phyloP scores from a whole-genome alignment of 2,888 invertebrate genomes.

The Elegia similella region DNA sequence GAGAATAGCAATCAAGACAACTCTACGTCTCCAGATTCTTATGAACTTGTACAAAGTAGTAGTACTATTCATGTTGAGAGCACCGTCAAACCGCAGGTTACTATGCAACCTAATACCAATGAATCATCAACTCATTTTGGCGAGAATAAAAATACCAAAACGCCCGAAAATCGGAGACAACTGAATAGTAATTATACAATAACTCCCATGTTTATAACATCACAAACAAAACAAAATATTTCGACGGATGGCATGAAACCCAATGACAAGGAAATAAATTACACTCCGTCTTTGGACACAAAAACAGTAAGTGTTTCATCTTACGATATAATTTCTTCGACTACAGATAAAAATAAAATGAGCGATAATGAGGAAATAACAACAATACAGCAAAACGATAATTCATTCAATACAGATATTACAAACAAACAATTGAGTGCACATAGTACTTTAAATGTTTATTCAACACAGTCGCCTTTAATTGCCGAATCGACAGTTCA shows the following conservation, averaged over 20 bases:
- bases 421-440: background rate
- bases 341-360: background rate
- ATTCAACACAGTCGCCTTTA: too few relatives aligned
- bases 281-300: background rate
- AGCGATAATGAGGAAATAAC: background rate
- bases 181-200: slow-evolving; percentile 62
- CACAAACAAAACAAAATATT: slow-evolving; percentile 24
- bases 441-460: too few relatives aligned
- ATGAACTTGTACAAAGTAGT: slow-evolving; percentile 58
- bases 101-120: slow-evolving; percentile 39
- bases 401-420: background rate
- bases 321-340: background rate
- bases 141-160: slow-evolving; percentile 69
- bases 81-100: slow-evolving; percentile 51
- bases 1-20: slow-evolving; percentile 31
- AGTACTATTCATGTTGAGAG: slow-evolving; percentile 63
- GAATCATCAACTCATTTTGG: slow-evolving; percentile 42
- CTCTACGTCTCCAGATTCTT: slow-evolving; percentile 43
- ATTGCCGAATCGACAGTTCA: too few relatives aligned
- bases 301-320: background rate
- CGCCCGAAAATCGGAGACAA: slow-evolving; percentile 69
- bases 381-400: background rate
- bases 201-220: slow-evolving; percentile 31
- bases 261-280: background rate
- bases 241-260: background rate